Conservation (phyloP, 2,797 vertebrate genomes). For the Pelochelys cantorii region DNA sequence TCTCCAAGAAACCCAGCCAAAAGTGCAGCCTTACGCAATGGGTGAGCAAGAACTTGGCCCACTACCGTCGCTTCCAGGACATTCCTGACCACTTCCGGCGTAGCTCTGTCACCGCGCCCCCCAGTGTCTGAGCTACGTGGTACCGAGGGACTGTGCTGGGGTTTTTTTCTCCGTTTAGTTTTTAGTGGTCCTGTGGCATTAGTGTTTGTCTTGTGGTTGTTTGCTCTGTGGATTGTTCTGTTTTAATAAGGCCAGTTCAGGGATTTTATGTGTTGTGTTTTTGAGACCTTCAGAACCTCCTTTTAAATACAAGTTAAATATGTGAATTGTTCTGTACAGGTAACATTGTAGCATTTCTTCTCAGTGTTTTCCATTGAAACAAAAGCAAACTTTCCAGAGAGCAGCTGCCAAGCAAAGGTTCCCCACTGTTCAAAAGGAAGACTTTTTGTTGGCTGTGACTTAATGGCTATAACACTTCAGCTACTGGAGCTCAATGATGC, state of each 20-base stretch:
- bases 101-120: conserved; percentile 37
- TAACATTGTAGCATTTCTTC: background rate
- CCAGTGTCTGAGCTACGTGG: background rate
- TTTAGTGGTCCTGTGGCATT: background rate
- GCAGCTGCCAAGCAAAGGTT: background rate
- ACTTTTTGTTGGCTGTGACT: background rate
- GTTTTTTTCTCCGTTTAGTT: conserved; percentile 27
- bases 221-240: background rate
- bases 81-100: conserved; percentile 76
- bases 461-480: background rate
- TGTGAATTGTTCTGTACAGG: background rate
- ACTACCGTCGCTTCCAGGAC: conserved; percentile 74
- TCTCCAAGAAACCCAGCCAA: conserved; percentile 46
- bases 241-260: background rate
- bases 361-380: background rate
- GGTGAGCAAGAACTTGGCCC: conserved; percentile 60
- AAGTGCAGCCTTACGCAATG: conserved; percentile 76
- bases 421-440: background rate
- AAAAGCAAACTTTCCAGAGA: background rate
- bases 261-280: background rate
- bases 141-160: background rate
- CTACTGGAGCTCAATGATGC: background rate
- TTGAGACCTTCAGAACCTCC: background rate
- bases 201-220: background rate
- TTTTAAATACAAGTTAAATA: background rate